Evolutionary conservation across 2,113 vertebrate genomes (phyloP), one percentile per base, ranked within the genome.

Genomic region (Gila orcuttii): DNA sequence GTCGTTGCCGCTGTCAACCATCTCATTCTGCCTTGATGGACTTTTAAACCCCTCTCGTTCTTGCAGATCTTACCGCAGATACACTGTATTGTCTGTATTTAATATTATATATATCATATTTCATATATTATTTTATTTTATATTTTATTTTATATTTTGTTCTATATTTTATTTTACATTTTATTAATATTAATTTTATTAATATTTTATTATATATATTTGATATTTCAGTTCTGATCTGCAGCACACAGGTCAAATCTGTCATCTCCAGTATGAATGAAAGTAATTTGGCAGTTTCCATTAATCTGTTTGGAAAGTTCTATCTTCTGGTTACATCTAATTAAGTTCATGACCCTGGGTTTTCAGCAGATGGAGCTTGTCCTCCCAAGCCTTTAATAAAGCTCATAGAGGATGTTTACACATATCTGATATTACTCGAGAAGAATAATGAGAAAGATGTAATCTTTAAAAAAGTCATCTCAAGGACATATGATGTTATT

Each of bases 381-480:
- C 31, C 9, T 79, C 52, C 52, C 76, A n/a, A 79, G 52, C 21
- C 17, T 23, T 59, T 59, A 59, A 59, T 79, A 79, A 59, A 57
- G 76, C 8, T 59, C 52, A 59, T 11, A 12, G 19, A 59, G 52
- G 76, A 79, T 79, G 50, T 59, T 79, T 79, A 39, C 11, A 57
- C 36, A 45, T 11, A 23, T 57, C 31, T 79, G 76, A 79, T 79
- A n/a, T 11, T 59, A 19, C 28, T 59, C 31, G 23, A 78, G 19
- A 39, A 75, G 23, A 42, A 75, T 28, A 75, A 79, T 79, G 52
- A 79, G 31, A 57, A 78, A 59, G 52, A 79, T 79, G 31, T 79
- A 57, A 79, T 79, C 52, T 57, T 59, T 0, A 12, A 42, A 39
- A 50, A 75, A 50, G n/a, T 79, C 31, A 79, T 59, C 0, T 59